These are phyloP conservation scores for Nebria brevicollis DNA, from an alignment of 2,888 invertebrate genomes.

Conservation along the genomic window DNA sequence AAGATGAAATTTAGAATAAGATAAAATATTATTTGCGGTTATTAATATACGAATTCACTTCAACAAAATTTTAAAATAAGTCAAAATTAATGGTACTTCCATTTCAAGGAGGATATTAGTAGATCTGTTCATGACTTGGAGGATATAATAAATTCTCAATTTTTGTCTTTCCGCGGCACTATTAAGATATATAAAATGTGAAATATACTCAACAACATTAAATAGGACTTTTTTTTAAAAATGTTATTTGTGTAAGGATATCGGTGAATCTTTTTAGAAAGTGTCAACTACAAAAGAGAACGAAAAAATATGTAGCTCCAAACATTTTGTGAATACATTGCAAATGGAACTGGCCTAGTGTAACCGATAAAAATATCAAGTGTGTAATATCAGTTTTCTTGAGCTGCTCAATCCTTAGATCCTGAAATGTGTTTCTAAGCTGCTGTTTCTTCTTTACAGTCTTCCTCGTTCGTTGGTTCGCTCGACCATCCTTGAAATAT, in stretches of 20 bases:
- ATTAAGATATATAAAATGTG: no score
- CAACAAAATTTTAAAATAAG: no score
- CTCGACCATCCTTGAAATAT: not conserved
- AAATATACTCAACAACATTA: no score
- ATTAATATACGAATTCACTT: no score
- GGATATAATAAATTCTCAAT: no score
- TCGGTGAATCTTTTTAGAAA: not conserved
- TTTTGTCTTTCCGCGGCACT: no score
- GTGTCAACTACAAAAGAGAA: not conserved
- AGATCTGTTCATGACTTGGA: no score
- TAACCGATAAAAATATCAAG: conserved; percentile 33
- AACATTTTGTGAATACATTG: not conserved
- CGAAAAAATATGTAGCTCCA: not conserved
- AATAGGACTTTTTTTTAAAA: no score
- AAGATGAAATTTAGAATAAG: no score
- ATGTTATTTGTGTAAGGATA: not conserved
- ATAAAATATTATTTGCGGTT: no score
- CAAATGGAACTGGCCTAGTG: not conserved
- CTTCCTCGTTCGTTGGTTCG: conserved; percentile 2
- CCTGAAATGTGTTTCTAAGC: conserved; percentile 36
- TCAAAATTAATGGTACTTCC: no score
- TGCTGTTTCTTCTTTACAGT: not conserved
- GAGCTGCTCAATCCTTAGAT: conserved; percentile 29
- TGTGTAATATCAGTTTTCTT: conserved; percentile 33
- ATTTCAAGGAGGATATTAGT: no score